Evolutionary conservation across 2,113 vertebrate species (phyloP), one percentile per base, ranked within the genome.

Genomic region (Silurus glanis): DNA sequence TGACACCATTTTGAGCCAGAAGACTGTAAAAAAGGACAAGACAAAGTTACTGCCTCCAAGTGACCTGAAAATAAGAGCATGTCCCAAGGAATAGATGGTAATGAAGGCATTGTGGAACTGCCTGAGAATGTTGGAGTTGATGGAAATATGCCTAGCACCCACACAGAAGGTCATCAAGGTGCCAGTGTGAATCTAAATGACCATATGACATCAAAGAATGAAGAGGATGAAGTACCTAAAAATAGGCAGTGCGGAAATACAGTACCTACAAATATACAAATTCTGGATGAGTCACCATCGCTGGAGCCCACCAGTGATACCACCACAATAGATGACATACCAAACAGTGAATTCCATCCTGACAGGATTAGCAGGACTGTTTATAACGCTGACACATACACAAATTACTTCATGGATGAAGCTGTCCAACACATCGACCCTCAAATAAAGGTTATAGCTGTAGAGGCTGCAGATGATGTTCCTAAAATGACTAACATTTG

Each of bases 301-400:
- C 21, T 62, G 67, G 19, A 78, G 5, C n/a, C 66, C 25, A 75
- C 37, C 55, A 25, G 47, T 66, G 59, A 58, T 49, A 17, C 61
- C 58, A 49, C 5, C 37, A 58, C 75, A 80, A 79, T 69, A 53
- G 80, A 55, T 66, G 28, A 51, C 58, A 67, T 67, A 23, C 51
- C 71, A 49, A 28, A 45, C 13, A 25, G 16, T 58, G 49, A 55
- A 45, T 53, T 75, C 17, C 9, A 85, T 62, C 49, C 61, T 17
- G 71, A 66, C 72, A 47, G 58, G 16, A 74, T 56, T 62, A 58
- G 49, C 9, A 10, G 13, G 19, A 85, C 80, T 69, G 53, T 69
- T 66, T 62, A 53, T 85, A 81, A 71, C 49, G 3, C 82, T 61
- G 12, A 74, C 66, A 51, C 75, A 81, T 55, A 72, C 8, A 88